A percentile compares a stretch with the other conserved stretches of the same genome.
Evolutionary conservation across 2,113 vertebrate species (phyloP).

Genomic region (Steatornis caripensis): DNA sequence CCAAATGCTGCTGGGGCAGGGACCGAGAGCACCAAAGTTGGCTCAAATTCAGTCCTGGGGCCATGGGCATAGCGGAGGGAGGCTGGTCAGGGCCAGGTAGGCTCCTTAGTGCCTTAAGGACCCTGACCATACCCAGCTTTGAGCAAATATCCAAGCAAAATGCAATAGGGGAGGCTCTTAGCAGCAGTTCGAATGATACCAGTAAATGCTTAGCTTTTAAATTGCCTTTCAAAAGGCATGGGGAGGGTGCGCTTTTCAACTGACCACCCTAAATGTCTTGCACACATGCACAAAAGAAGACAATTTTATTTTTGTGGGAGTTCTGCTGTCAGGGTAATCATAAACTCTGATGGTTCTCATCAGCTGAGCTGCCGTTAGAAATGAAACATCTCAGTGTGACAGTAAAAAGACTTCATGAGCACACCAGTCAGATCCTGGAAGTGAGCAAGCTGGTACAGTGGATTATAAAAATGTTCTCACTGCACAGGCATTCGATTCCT

Average conservation of each 20-base stretch:
- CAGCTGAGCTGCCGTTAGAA: not conserved
- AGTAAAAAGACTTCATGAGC: slow-evolving; percentile 24
- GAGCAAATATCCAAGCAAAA: not conserved
- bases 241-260: not conserved
- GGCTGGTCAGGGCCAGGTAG: not conserved
- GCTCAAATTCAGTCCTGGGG: not conserved
- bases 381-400: slow-evolving; percentile 35
- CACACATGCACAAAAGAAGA: not conserved
- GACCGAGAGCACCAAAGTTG: not conserved
- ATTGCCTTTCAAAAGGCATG: not conserved
- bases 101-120: not conserved
- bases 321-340: not conserved
- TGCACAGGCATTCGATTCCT: not conserved
- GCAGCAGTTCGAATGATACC: not conserved
- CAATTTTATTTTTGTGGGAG: not conserved
- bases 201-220: not conserved
- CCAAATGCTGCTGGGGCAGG: not conserved
- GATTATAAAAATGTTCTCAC: slow-evolving; percentile 23
- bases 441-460: not conserved
- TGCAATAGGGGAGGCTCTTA: not conserved
- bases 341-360: slow-evolving; percentile 25
- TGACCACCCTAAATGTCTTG: not conserved
- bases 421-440: not conserved
- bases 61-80: not conserved
- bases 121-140: rapidly evolving